Base-by-base conservation (phyloP, 2,888 invertebrate species). In the Tetragonula carbonaria region DNA sequence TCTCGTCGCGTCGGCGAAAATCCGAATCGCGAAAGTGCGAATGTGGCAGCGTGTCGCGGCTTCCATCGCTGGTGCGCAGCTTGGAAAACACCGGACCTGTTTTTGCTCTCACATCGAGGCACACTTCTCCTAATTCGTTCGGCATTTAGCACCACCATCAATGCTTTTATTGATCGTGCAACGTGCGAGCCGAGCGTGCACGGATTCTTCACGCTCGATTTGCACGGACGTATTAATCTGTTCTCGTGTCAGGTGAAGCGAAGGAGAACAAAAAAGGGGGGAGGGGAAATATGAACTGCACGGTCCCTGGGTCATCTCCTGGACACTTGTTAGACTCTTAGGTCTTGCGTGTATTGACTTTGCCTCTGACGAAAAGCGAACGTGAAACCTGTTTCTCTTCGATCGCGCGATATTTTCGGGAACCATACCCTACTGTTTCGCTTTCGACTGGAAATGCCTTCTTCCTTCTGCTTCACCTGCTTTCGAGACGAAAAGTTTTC, bases 281-380 rank as follows among this genome's bases (percentile, higher is more conserved):
- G 21, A 8, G 16, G 53, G 59, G 62, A n/a, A 23, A n/a, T 62
- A 75, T 14, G 55, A 55, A 23, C 65, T 51, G 23, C 51, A 73
- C 21, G 50, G 16, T n/a, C 59, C 63, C 72, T 68, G 62, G 82
- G 78, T 74, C 75, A 78, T 78, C 73, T 74, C 57, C 70, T 74
- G 80, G 68, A 33, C 33, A 33, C 63, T 28, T 33, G 33, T 16
- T 72, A 74, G 80, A 67, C 74, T 33, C 33, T 33, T 33, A 33
- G 86, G 70, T 87, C 85, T 88, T 88, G 80, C 82, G 57, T 74
- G 53, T 82, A 85, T 88, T 78, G 84, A 88, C 80, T 86, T 82
- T 83, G 70, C 38, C 73, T 70, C 80, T 80, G 81, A 86, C 81
- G 83, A 89, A 85, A 86, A 87, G 81, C 82, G 78, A 63, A 80